These are phyloP conservation scores for Dasysyrphus tricinctus DNA, from an alignment of 2,888 invertebrate species.

Conservation along the genomic window DNA sequence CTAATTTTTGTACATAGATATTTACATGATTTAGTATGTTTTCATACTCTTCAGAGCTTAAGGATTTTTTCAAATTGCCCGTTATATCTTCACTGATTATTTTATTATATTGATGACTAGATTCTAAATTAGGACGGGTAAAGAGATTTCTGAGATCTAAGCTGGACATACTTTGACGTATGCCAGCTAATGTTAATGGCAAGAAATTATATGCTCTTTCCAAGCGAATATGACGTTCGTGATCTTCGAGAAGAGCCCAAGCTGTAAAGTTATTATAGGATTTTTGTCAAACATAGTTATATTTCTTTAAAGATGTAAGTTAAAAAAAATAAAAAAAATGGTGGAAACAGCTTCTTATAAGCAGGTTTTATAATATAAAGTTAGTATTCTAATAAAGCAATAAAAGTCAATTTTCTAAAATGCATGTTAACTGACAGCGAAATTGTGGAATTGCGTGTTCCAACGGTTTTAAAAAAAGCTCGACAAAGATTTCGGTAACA, in stretches of 20 bases:
- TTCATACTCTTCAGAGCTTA: constrained; percentile 81
- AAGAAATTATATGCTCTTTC: constrained; percentile 78
- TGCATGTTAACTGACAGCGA: not conserved
- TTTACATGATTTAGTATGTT: constrained; percentile 82
- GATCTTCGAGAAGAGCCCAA: constrained; percentile 79
- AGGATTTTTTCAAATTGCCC: constrained; percentile 78
- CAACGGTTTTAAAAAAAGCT: too few relatives aligned
- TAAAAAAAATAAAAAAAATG: not conserved
- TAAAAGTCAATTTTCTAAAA: not conserved
- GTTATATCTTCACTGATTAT: constrained; percentile 55
- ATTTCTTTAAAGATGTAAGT: not conserved
- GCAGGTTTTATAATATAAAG: not conserved
- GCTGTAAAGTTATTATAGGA: constrained; percentile 76
- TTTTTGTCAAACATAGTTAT: not conserved
- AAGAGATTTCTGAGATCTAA: constrained; percentile 76
- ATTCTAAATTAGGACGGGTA: constrained; percentile 48
- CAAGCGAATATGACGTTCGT: constrained; percentile 82
- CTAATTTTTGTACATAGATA: constrained; percentile 81
- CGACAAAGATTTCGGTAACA: too few relatives aligned
- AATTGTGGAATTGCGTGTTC: too few relatives aligned
- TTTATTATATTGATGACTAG: constrained; percentile 69
- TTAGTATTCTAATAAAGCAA: not conserved
- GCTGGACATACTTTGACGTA: constrained; percentile 77
- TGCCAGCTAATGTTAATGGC: constrained; percentile 79
- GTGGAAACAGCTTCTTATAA: not conserved